Percentiles rank a stretch among this genome's conserved stretches.
These are phyloP conservation scores for Hydrocynus forskahlii DNA, from an alignment of 2,797 vertebrate species.

Conservation along the genomic window DNA sequence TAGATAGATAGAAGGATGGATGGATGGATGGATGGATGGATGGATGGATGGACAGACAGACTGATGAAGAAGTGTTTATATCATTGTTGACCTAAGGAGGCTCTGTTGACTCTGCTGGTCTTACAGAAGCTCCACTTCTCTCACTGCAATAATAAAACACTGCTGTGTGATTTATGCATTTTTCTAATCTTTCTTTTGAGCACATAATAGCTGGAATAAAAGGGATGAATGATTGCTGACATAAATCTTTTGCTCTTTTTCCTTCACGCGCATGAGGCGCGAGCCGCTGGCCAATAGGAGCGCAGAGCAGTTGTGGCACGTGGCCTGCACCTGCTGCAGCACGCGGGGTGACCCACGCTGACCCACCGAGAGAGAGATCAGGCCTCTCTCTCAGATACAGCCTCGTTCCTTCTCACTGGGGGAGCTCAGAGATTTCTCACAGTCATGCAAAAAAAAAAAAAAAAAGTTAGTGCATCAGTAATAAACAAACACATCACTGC, in stretches of 20 bases:
- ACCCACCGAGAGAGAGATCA: not conserved
- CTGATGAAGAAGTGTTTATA: too few species aligned
- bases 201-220: constrained; percentile 71
- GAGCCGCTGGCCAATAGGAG: constrained; percentile 72
- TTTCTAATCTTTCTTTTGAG: constrained; percentile 55
- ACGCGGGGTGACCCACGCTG: constrained; percentile 1
- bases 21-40: not conserved
- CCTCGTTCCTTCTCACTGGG: too few species aligned
- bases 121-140: constrained; percentile 42
- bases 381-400: too few species aligned
- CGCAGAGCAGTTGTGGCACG: constrained; percentile 67
- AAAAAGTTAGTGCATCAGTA: not conserved
- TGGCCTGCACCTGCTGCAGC: constrained; percentile 79
- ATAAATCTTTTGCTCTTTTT: constrained; percentile 80
- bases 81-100: constrained; percentile 44
- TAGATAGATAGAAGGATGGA: not conserved
- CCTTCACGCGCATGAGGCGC: constrained; percentile 57
- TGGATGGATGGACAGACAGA: not conserved
- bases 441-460: not conserved
- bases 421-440: not conserved
- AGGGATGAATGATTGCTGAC: constrained; percentile 76
- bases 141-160: constrained; percentile 64
- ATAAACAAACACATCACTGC: not conserved
- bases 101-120: constrained; percentile 50
- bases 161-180: constrained; percentile 68